Base-by-base conservation (phyloP, 2,797 vertebrate genomes). In the Hoplostethus mediterraneus region DNA sequence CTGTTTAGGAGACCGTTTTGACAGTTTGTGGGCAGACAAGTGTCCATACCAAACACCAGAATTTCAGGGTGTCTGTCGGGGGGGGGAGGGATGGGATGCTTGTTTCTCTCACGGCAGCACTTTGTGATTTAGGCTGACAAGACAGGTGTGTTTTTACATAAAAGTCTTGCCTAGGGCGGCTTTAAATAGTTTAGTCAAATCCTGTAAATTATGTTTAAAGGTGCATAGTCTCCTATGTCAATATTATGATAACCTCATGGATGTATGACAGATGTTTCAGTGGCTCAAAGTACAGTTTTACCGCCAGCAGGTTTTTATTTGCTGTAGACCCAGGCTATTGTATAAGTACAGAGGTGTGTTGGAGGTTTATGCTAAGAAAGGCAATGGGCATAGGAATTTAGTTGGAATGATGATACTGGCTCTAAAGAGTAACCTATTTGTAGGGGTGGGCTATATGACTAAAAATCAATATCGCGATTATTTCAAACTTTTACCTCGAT, bases 371-470 rank as follows among this genome's bases (percentile, higher is more conserved):
- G 45, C 2, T 36, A 44, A 38, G 10, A 62, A 64, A 28, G 49
- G 13, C 16, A 31, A 11, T 28, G 25, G 11, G 25, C 14, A 6
- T 40, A 3, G n/a, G 28, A 3, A 6, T 36, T 42, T 11, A 51
- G 6, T 17, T 17, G 38, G 45, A 51, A 47, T 49, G 38, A 64
- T 7, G 57, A 8, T 10, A 53, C 40, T 12, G 11, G 11, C 12
- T 28, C 51, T 12, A 30, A 30, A 30, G 8, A 53, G 11, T 3
- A 21, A 10, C 5, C n/a, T 77, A 58, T 79, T 58, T 73, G 28
- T 71, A 71, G 21, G 21, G 21, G 21, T 21, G 21, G 21, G 21
- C 21, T 21, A 21, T 21, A 21, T 21, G 21, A 21, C 21, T 21
- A 21, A 21, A 21, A 21, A 21, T 21, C 21, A 21, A 21, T 21